Evolutionary conservation across 2,113 vertebrate species (phyloP), one percentile per base, ranked within the genome.

Genomic region (Pogona vitticeps): DNA sequence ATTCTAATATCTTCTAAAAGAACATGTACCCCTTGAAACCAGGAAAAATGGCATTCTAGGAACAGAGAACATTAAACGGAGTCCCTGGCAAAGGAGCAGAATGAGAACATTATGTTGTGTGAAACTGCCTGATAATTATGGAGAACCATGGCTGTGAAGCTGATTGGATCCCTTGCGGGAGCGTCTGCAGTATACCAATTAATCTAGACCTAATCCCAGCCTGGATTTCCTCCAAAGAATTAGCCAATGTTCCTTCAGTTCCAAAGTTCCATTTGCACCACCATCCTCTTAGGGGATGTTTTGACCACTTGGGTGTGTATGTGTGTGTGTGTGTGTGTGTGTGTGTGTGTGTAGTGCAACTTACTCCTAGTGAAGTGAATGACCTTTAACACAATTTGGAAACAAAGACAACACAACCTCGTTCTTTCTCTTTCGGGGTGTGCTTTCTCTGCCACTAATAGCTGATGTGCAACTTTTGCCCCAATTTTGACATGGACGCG

Each of bases 401-500:
- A 56, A 73, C 71, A 83, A 4, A 79, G 61, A 91, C 67, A 36
- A 72, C 82, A 89, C 46, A 52, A 52, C 46, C 46, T 52, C 10
- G 5, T 52, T 38, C 88, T 91, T 89, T 86, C 76, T 61, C 28
- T 31, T 59, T 79, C 31, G 10, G 20, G 33, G 7, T 70, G 73
- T 79, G 0, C 26, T 18, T 88, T 86, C 28, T 40, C 86, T 52
- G 81, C 17, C 77, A 61, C 52, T 83, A 79, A 91, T 85, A 85
- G 76, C 28, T 88, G 58, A 33, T 84, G 85, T 82, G 0, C 5
- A 10, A 59, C 71, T 72, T 68, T 13, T 38, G 1, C 21, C 52
- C 26, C 33, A 63, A 28, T 63, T 90, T 90, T 72, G 82, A 78
- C 46, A 84, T 14, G 85, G 65, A 67, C 86, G 21, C 3, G 80